These are phyloP conservation scores for Eristalis arbustorum DNA, from an alignment of 2,888 invertebrate genomes.

Conservation along the genomic window DNA sequence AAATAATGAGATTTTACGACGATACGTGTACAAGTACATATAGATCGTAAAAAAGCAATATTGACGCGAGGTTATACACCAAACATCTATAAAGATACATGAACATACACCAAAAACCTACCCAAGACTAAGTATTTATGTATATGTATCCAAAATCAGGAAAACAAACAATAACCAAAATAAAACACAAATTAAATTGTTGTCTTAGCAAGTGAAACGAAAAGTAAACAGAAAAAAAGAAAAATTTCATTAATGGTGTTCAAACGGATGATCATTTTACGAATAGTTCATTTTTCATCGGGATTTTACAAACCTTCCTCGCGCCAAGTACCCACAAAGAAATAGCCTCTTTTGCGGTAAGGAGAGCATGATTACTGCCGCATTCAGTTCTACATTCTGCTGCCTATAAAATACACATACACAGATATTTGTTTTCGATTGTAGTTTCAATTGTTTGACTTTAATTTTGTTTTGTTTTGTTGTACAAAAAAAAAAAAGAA, in stretches of 20 bases:
- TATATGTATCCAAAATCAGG: background rate
- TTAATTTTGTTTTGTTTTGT: slow-evolving; percentile 46
- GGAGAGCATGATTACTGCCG: slow-evolving; percentile 89
- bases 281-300: slow-evolving; percentile 51
- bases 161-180: background rate
- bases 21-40: slow-evolving; percentile 1
- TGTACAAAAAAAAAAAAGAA: slow-evolving; percentile 38
- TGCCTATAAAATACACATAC: slow-evolving; percentile 78
- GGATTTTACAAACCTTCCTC: slow-evolving; percentile 87
- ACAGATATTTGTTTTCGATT: slow-evolving; percentile 59
- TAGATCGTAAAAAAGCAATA: slow-evolving; percentile 40
- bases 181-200: background rate
- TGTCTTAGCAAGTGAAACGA: slow-evolving; percentile 15
- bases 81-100: slow-evolving; percentile 32
- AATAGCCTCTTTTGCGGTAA: slow-evolving; percentile 96
- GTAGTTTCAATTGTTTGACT: slow-evolving; percentile 27
- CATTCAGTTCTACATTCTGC: slow-evolving; percentile 80
- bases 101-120: slow-evolving; percentile 16
- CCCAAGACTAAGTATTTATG: background rate
- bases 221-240: background rate
- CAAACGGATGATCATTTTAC: background rate
- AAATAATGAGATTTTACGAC: background rate
- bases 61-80: slow-evolving; percentile 62
- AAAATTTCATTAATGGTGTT: slow-evolving; percentile 3
- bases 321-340: slow-evolving; percentile 96